These are phyloP conservation scores for Nibea albiflora DNA, from an alignment of 2,113 vertebrate genomes.

Conservation along the genomic window DNA sequence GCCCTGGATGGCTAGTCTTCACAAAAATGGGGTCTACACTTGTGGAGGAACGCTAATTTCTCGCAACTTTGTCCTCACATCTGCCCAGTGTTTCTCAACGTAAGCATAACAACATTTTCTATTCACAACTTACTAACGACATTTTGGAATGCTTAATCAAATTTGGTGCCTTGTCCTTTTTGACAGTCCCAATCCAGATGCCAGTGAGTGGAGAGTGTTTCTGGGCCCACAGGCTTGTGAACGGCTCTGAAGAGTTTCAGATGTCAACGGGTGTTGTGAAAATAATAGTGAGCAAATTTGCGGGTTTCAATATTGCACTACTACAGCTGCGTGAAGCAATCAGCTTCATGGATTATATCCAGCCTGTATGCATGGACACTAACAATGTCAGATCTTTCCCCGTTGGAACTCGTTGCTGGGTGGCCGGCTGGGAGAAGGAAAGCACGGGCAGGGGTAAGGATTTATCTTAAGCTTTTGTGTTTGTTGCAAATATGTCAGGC, in stretches of 20 bases:
- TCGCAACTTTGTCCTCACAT: slow-evolving; percentile 78
- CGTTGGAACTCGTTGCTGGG: slow-evolving; percentile 77
- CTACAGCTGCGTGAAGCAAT: slow-evolving; percentile 63
- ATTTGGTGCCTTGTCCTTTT: neutral
- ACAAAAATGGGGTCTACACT: slow-evolving; percentile 37
- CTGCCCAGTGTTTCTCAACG: slow-evolving; percentile 67
- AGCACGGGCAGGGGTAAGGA: slow-evolving; percentile 22
- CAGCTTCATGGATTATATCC: slow-evolving; percentile 67
- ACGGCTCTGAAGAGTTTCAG: slow-evolving; percentile 46
- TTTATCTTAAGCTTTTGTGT: neutral
- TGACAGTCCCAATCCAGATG: slow-evolving; percentile 49
- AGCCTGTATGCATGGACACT: slow-evolving; percentile 82
- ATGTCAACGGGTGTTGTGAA: slow-evolving; percentile 9
- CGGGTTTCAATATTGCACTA: slow-evolving; percentile 79
- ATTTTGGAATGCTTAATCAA: neutral
- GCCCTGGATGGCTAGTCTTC: slow-evolving; percentile 86
- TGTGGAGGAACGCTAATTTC: slow-evolving; percentile 84
- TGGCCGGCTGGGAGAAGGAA: slow-evolving; percentile 81
- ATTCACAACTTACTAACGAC: neutral
- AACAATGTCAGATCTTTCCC: slow-evolving; percentile 73
- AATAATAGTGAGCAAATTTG: slow-evolving; percentile 47
- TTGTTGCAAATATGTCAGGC: neutral
- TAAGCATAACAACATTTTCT: slow-evolving; percentile 18
- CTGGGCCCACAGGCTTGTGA: slow-evolving; percentile 41
- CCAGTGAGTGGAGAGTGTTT: slow-evolving; percentile 60